phyloP scores from a whole-genome alignment of 2,888 invertebrate genomes.

The Agrochola litura region DNA sequence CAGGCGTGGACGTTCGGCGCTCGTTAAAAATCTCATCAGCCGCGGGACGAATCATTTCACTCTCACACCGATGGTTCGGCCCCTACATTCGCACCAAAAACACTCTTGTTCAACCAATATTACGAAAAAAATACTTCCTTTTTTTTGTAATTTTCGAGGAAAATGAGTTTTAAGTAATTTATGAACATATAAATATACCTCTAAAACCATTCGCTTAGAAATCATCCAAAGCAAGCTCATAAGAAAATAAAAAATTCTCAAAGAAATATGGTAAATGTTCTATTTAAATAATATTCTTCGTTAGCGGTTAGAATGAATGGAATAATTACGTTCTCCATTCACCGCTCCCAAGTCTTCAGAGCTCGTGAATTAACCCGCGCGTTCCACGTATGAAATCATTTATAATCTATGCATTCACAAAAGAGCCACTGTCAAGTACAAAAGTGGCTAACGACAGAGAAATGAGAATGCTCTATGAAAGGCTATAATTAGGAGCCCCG shows the following conservation, averaged over 20 bases:
- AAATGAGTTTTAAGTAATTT: neutral
- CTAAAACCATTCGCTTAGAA: neutral
- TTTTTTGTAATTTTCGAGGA: neutral
- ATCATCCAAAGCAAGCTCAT: neutral
- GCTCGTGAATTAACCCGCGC: conserved; percentile 37
- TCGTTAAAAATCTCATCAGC: conserved; percentile 79
- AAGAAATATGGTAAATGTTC: conserved; percentile 3
- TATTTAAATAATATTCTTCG: conserved; percentile 40
- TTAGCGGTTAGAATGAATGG: conserved; percentile 41
- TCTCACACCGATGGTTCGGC: conserved; percentile 55
- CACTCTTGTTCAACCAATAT: conserved; percentile 32
- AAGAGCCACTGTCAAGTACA: conserved; percentile 53
- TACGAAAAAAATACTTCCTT: neutral
- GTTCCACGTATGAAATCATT: conserved; percentile 54
- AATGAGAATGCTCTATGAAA: conserved; percentile 52
- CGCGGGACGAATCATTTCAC: conserved; percentile 69
- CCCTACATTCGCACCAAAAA: conserved; percentile 35
- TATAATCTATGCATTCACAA: conserved; percentile 56
- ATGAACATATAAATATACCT: neutral
- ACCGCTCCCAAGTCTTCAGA: conserved; percentile 30
- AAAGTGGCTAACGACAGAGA: conserved; percentile 54
- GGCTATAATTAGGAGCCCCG: conserved; percentile 55
- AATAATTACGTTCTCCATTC: conserved; percentile 53
- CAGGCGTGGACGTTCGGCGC: conserved; percentile 65
- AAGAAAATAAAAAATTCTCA: neutral